These are phyloP conservation scores for Drosophila melanica DNA, from an alignment of 1,140 invertebrate genomes.

Conservation along the genomic window DNA sequence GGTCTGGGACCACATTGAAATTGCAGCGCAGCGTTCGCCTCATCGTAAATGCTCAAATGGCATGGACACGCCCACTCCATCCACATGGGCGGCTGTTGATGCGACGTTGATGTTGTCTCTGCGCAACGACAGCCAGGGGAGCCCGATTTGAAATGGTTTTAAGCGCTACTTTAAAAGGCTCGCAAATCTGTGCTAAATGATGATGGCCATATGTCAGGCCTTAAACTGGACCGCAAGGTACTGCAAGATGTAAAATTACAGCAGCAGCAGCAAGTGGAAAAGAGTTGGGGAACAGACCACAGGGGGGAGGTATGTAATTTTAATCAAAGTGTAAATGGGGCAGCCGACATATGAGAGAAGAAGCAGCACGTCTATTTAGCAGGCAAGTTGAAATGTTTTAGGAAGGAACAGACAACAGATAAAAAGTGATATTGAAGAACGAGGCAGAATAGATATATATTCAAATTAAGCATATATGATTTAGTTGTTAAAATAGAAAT, in stretches of 20 bases:
- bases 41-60: conserved; percentile 68
- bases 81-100: conserved; percentile 32
- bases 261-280: background rate
- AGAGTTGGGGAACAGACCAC: background rate
- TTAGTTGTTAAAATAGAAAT: too few species aligned
- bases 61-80: too few species aligned
- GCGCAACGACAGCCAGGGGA: background rate
- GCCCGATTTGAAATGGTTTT: conserved; percentile 67
- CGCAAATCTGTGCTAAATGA: conserved; percentile 57
- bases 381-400: too few species aligned
- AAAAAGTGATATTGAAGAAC: too few species aligned
- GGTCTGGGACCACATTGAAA: conserved; percentile 25
- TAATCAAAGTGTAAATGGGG: background rate
- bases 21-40: conserved; percentile 59
- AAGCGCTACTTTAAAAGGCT: conserved; percentile 52
- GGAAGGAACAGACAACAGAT: too few species aligned
- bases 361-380: background rate
- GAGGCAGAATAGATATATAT: too few species aligned
- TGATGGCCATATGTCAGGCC: conserved; percentile 66
- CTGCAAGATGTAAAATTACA: conserved; percentile 4
- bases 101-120: background rate
- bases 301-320: conserved; percentile 4
- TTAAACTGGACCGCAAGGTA: conserved; percentile 51
- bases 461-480: too few species aligned
- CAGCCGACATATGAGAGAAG: background rate